These are phyloP conservation scores for Drosophila lowei DNA, from an alignment of 1,140 invertebrate genomes.

Conservation along the genomic window DNA sequence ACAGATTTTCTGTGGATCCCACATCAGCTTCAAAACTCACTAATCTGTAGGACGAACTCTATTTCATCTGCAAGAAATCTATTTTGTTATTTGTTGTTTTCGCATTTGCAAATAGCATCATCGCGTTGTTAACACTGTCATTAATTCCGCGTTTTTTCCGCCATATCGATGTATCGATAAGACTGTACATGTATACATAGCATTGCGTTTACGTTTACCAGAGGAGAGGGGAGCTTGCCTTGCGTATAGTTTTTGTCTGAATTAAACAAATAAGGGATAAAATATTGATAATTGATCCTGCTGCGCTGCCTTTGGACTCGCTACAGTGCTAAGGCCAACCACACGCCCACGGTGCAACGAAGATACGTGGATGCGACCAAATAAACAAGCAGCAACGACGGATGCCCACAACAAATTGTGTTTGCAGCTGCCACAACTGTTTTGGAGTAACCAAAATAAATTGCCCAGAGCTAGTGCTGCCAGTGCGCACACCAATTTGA, in stretches of 20 bases:
- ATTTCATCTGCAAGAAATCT: too few species aligned
- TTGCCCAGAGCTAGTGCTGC: constrained; percentile 14
- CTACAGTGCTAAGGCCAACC: too few species aligned
- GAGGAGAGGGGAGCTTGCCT: constrained; percentile 17
- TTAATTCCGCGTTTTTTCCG: background rate
- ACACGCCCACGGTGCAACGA: too few species aligned
- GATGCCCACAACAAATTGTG: too few species aligned
- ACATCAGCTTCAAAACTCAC: too few species aligned
- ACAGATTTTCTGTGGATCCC: too few species aligned
- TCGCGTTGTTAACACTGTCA: background rate
- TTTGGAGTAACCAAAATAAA: constrained; percentile 53
- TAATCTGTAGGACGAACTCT: too few species aligned
- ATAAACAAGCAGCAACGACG: too few species aligned
- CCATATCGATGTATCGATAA: constrained; percentile 5
- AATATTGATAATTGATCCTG: too few species aligned
- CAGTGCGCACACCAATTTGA: constrained; percentile 3
- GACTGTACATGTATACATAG: constrained; percentile 19
- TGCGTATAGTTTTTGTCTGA: constrained; percentile 15
- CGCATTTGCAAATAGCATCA: background rate
- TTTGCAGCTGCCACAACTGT: constrained; percentile 24
- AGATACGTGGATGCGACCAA: too few species aligned
- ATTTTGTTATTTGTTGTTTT: background rate
- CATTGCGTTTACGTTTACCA: constrained; percentile 21
- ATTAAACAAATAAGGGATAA: constrained; percentile 11
- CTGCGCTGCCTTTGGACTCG: too few species aligned